These are phyloP conservation scores for Pogona vitticeps DNA, from an alignment of 2,113 vertebrate genomes.

Conservation along the genomic window DNA sequence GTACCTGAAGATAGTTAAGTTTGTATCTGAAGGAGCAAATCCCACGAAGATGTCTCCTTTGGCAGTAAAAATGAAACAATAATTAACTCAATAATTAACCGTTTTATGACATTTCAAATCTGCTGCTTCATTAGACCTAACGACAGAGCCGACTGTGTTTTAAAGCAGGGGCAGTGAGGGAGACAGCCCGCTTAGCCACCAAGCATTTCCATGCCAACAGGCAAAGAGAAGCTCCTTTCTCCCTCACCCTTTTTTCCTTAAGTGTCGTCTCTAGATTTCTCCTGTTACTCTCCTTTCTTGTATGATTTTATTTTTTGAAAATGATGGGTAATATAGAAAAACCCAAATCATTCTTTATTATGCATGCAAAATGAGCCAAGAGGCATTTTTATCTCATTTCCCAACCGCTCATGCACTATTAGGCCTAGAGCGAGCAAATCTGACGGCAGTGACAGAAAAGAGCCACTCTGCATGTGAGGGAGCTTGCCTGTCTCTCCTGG, in stretches of 20 bases:
- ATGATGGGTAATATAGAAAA: neutral
- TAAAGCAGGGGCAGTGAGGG: no score
- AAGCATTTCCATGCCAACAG: neutral
- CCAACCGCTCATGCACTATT: constrained; percentile 47
- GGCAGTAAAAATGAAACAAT: no score
- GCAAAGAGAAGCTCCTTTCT: neutral
- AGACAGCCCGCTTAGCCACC: neutral
- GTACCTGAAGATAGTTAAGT: no score
- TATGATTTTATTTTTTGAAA: neutral
- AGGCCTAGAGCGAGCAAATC: constrained; percentile 35
- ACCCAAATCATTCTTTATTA: constrained; percentile 58
- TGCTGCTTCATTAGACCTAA: neutral
- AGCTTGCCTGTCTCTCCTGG: constrained; percentile 56
- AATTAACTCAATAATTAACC: no score
- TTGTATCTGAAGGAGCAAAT: no score
- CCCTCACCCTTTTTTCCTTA: neutral
- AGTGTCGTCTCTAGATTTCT: neutral
- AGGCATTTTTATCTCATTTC: constrained; percentile 56
- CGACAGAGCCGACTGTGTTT: no score
- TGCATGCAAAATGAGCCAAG: constrained; percentile 50
- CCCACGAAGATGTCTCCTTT: no score
- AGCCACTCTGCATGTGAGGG: constrained; percentile 49
- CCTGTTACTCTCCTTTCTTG: neutral
- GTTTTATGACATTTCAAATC: no score
- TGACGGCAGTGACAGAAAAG: constrained; percentile 58